Base-by-base conservation (phyloP, 2,888 invertebrate species). In the Crossocerus cetratus region DNA sequence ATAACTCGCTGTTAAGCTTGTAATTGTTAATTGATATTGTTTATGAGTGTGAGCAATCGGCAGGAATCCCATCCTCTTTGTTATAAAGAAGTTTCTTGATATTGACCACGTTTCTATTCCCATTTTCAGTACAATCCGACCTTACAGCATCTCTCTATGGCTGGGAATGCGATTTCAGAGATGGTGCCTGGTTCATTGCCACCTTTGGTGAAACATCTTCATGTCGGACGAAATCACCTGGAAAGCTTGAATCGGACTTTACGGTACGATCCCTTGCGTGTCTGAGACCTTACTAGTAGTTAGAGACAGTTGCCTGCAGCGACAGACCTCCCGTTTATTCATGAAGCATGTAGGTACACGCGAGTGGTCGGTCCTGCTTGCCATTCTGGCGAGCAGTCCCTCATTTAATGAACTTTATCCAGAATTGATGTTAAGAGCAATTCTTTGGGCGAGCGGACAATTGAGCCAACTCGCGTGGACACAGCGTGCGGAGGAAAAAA, bases 161-260 rank as follows among this genome's bases (percentile, higher is more conserved):
- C 94, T n/a, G 94, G 94, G 78, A 96, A 96, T 86, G 93, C 93
- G 83, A 94, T 96, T 83, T 93, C 94, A 0, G 93, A 94, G 78
- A 92, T 97, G 81, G 95, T 96, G 81, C 92, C 92, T 44, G 93
- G 94, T 64, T 93, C 95, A 0, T 91, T 96, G 65, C 96, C 96
- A 0, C 91, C 92, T 44, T 92, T 93, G 4, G 87, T 96, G 57
- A 92, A 93, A 62, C 94, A 94, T 62, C 90, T 96, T 11, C 96
- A 96, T 87, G 91, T 96, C 66, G 96, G 95, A 0, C 92, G 94
- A 13, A 96, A 97, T 90, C 93, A 94, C 83, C 91, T 97, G 56
- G 93, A 91, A 69, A 92, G 93, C 62, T 90, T 97, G 65, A 96
- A 96, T 86, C 94, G 94, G n/a, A 95, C 96, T 0, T 89, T 96